Conservation (phyloP, 2,113 vertebrate species). For the Shinisaurus crocodilurus region DNA sequence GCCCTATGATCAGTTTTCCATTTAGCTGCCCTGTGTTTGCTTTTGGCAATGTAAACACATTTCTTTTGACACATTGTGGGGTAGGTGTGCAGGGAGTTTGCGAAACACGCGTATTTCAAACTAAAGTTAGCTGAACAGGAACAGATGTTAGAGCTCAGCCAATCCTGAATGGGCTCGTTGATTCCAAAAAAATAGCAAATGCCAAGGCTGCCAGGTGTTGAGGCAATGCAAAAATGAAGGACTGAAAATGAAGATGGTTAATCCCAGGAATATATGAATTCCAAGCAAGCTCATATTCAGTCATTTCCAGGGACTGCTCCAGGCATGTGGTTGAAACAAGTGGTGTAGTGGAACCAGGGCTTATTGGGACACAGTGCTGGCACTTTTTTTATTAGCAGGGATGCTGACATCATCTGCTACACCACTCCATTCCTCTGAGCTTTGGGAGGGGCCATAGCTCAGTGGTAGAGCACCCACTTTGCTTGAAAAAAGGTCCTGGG, state of each 20-base stretch:
- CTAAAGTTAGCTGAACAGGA: background rate
- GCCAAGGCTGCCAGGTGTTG: background rate
- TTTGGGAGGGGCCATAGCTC: no score
- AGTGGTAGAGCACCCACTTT: no score
- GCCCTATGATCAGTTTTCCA: background rate
- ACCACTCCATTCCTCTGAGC: no score
- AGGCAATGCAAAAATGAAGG: background rate
- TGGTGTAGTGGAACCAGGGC: no score
- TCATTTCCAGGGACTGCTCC: background rate
- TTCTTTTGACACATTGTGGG: conserved; percentile 42
- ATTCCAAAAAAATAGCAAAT: background rate
- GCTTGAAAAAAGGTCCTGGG: no score
- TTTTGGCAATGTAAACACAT: background rate
- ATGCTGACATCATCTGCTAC: no score
- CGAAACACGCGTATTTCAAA: background rate
- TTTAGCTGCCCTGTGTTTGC: conserved; percentile 2
- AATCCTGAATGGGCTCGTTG: background rate
- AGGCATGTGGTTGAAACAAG: no score
- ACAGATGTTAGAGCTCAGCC: background rate
- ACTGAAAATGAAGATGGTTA: no score
- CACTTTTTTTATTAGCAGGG: no score
- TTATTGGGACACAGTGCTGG: no score
- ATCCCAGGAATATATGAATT: background rate
- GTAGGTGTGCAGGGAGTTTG: background rate
- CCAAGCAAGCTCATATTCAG: background rate